Conservation (phyloP, 2,113 vertebrate species). For the Pyxicephalus adspersus region DNA sequence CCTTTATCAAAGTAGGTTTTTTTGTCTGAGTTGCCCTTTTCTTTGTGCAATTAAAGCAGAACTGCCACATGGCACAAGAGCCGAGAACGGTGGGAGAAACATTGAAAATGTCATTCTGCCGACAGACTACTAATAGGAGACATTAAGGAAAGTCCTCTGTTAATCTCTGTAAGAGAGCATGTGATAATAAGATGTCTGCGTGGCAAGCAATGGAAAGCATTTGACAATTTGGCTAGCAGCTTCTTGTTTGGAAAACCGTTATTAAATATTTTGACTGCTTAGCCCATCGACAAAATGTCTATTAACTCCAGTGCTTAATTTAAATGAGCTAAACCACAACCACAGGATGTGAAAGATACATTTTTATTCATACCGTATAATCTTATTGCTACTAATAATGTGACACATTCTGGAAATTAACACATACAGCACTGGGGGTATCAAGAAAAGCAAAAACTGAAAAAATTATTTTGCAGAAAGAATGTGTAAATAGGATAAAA, state of each 20-base stretch:
- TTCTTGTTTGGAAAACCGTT: neutral
- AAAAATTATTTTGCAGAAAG: too few species aligned
- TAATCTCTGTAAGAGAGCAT: neutral
- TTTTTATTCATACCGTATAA: neutral
- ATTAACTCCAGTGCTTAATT: neutral
- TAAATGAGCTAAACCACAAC: neutral
- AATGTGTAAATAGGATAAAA: too few species aligned
- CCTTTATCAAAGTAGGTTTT: constrained; percentile 5
- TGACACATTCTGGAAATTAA: neutral
- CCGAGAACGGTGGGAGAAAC: neutral
- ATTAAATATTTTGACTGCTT: neutral
- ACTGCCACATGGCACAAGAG: constrained; percentile 29
- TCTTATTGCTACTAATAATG: neutral
- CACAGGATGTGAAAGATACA: neutral
- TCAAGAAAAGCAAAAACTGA: neutral
- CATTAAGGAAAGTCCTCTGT: constrained; percentile 30
- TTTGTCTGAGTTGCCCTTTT: constrained; percentile 17
- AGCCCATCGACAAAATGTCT: neutral
- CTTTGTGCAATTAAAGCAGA: constrained; percentile 29
- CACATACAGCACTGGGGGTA: neutral
- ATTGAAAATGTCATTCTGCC: constrained; percentile 32
- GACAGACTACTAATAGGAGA: constrained; percentile 20
- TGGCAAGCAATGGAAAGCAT: constrained; percentile 25
- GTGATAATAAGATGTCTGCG: constrained; percentile 20
- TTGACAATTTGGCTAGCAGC: constrained; percentile 19